Evolutionary conservation across 23 tunicate genomes (phyloP), one percentile per base, ranked within the genome.

Genomic region (Clavelina lepadiformis): DNA sequence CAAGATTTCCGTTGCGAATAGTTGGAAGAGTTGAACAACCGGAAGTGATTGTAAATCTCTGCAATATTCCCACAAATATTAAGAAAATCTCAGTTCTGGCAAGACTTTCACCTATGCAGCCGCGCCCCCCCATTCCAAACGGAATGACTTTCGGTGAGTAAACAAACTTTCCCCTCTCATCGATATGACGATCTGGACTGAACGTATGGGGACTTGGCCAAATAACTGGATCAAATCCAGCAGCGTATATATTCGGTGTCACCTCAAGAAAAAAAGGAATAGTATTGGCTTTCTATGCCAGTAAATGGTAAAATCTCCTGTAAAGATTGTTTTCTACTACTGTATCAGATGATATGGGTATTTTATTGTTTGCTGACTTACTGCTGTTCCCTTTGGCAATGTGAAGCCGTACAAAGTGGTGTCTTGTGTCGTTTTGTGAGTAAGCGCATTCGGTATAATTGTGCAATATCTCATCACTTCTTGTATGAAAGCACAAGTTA

Each of bases 21-120:
- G 56, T 5, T 5, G 72, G 72, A 5, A 66, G 34, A 3, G 72
- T 35, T 4, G 7, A 2, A 2, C 36, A 5, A 5, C 37, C 57
- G 3, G 57, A 37, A 3, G 34, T 23, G 29, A 66, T 46, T 18
- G 18, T 56, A 34, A 35, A 77, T 7, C 56, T 77, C 55, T 67
- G 83, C 18, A 77, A 38, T 2, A 77, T 18, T 5, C 23, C 22
- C 15, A 33, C 74, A 5, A 67, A 20, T 49, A 77, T 45, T 3
- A 67, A 36, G 47, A 77, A 77, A 31, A 49, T 58, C 55, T 77
- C 83, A 28, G 24, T 67, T 7, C 55, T 57, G 28, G 74, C 83
- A 4, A 77, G 34, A 46, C 56, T 44, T 21, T 55, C 38, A 1
- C 83, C 83, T 0, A 77, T n/a, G 25, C 83, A 77, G 55, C 30